These are phyloP conservation scores for Tetrax tetrax DNA, from an alignment of 2,113 vertebrate species.

Conservation along the genomic window DNA sequence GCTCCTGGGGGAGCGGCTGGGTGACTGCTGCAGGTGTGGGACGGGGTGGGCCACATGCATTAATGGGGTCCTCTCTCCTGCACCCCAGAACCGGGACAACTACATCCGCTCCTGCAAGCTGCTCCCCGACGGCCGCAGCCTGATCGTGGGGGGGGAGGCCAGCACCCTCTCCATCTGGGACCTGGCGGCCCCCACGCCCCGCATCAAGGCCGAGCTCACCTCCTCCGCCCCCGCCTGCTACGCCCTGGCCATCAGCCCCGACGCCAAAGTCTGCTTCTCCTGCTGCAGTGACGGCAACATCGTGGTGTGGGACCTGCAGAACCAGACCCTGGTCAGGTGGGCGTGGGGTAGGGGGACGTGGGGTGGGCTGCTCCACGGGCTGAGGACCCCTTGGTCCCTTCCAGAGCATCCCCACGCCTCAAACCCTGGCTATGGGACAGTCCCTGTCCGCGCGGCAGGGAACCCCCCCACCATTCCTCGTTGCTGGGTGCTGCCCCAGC, in stretches of 20 bases:
- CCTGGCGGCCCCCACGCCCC: slow-evolving; percentile 82
- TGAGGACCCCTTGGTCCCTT: fast-evolving
- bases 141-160: slow-evolving; percentile 83
- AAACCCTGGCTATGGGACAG: neutral
- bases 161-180: slow-evolving; percentile 85
- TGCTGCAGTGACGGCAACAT: slow-evolving; percentile 88
- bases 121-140: slow-evolving; percentile 81
- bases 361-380: neutral
- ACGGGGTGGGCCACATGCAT: neutral
- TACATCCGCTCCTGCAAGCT: slow-evolving; percentile 77
- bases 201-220: slow-evolving; percentile 87
- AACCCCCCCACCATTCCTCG: neutral
- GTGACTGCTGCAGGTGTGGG: fast-evolving
- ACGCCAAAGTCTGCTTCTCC: slow-evolving; percentile 90
- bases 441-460: neutral
- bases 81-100: slow-evolving; percentile 70
- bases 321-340: slow-evolving; percentile 82
- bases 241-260: slow-evolving; percentile 86
- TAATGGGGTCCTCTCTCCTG: neutral
- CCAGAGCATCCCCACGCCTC: neutral
- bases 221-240: slow-evolving; percentile 87
- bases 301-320: slow-evolving; percentile 85
- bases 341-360: slow-evolving; percentile 27
- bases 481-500: neutral
- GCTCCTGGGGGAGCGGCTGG: neutral